Evolutionary conservation across 2,888 invertebrate species (phyloP), one percentile per base, ranked within the genome.

Genomic region (Epistrophe grossulariae): DNA sequence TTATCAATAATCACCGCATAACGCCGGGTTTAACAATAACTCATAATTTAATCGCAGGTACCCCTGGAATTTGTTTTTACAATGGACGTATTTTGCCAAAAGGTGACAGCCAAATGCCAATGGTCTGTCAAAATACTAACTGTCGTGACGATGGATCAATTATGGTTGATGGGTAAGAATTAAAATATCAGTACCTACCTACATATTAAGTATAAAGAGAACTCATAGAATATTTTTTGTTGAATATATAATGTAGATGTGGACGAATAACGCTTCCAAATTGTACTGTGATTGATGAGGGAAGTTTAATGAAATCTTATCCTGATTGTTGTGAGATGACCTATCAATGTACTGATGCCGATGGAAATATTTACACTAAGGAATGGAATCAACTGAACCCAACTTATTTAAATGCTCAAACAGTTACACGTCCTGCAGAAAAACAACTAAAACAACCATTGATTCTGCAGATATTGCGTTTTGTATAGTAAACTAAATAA

Each of bases 311-410:
- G 35, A 89, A 89, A 55, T 85, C 88, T 1, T 90, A 90, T 78
- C 90, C 90, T 0, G 90, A 90, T 24, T 90, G 90, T 35, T 90
- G 90, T 70, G 89, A 89, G 60, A 89, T 90, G 90, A 89, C 83
- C 24, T 90, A 89, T 60, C 40, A 84, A 15, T 90, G 90, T 52
- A 68, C 31, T n/a, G 17, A 73, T 45, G 74, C 59, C 2, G 73
- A 87, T 48, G 89, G 89, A 4, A 52, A 76, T 3, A 50, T 64
- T 19, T 50, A 80, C 7, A 84, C 83, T 17, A 88, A 68, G 13
- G 79, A 89, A 76, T 80, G 64, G 76, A 84, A 84, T 24, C 71
- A 64, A 4, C 31, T 50, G 64, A 57, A 66, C 2, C 45, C 52
- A 0, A 40, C 8, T 19, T 6, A 13, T 19, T 24, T 19, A 0